Evolutionary conservation across 64 coral and sea anemone species (phyloP).

Genomic region (Hydrozoanthus tunicans): DNA sequence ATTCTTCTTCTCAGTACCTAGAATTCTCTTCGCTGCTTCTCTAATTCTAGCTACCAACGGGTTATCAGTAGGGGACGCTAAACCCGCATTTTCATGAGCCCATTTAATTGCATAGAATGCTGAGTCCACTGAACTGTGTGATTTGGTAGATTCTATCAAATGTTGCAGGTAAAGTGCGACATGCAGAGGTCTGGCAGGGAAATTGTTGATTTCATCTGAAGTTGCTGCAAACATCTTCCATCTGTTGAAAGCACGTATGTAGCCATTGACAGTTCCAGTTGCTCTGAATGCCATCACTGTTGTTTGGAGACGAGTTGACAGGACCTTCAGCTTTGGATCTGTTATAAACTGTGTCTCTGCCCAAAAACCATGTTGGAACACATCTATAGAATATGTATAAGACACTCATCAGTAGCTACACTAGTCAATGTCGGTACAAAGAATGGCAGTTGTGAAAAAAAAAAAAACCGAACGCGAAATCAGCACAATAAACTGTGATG

Average conservation of each 20-base stretch:
- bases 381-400: background rate
- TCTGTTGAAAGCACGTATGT: conserved; percentile 23
- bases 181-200: conserved; percentile 15
- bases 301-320: background rate
- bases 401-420: conserved; percentile 14
- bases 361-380: conserved; percentile 47
- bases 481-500: background rate
- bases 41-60: background rate
- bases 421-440: background rate
- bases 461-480: background rate
- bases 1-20: background rate
- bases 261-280: no score
- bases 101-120: conserved; percentile 56
- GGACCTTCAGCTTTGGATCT: background rate
- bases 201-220: background rate
- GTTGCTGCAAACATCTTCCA: conserved; percentile 23
- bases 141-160: conserved; percentile 41
- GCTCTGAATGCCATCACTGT: background rate
- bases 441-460: background rate
- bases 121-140: conserved; percentile 30
- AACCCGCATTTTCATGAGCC: conserved; percentile 44
- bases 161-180: background rate
- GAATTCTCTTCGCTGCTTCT: conserved; percentile 41
- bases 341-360: background rate
- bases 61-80: conserved; percentile 50